Evolutionary conservation across 1,140 invertebrate genomes (phyloP).

Genomic region (Anthonomus grandis): DNA sequence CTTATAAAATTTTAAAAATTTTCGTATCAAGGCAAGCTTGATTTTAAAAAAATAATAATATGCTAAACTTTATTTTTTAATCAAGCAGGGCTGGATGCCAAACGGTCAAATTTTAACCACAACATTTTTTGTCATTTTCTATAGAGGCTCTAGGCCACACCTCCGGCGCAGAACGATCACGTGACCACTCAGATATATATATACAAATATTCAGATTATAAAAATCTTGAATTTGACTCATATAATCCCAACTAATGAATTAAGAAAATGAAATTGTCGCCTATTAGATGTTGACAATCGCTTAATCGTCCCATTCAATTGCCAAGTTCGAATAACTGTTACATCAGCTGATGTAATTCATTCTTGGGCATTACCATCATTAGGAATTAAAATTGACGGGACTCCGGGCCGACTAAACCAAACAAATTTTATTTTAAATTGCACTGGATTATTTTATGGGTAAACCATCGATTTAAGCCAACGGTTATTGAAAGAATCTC

Average conservation of each 20-base stretch:
- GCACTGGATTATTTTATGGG: constrained; percentile 61
- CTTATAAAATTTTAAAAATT: too few species aligned
- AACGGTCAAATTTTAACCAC: too few species aligned
- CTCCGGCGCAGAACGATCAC: too few species aligned
- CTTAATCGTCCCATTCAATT: constrained; percentile 55
- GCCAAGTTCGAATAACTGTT: constrained; percentile 57
- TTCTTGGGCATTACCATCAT: constrained; percentile 60
- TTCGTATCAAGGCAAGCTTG: too few species aligned
- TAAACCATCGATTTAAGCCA: constrained; percentile 74
- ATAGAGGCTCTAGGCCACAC: too few species aligned
- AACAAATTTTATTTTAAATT: constrained; percentile 55
- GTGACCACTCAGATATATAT: too few species aligned
- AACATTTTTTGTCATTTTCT: too few species aligned
- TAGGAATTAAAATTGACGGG: constrained; percentile 65
- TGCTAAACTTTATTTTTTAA: too few species aligned
- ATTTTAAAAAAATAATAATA: too few species aligned
- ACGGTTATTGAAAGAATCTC: constrained; percentile 62
- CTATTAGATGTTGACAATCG: constrained; percentile 65
- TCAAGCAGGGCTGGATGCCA: too few species aligned
- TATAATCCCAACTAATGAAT: constrained; percentile 51
- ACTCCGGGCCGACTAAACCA: constrained; percentile 66
- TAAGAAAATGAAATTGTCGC: constrained; percentile 49
- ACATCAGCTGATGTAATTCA: constrained; percentile 66
- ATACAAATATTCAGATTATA: too few species aligned
- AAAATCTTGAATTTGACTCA: constrained; percentile 66